A percentile compares a stretch with the other conserved stretches of the same genome.
These are phyloP conservation scores for Athalia cordata DNA, from an alignment of 2,888 invertebrate genomes.

Conservation along the genomic window DNA sequence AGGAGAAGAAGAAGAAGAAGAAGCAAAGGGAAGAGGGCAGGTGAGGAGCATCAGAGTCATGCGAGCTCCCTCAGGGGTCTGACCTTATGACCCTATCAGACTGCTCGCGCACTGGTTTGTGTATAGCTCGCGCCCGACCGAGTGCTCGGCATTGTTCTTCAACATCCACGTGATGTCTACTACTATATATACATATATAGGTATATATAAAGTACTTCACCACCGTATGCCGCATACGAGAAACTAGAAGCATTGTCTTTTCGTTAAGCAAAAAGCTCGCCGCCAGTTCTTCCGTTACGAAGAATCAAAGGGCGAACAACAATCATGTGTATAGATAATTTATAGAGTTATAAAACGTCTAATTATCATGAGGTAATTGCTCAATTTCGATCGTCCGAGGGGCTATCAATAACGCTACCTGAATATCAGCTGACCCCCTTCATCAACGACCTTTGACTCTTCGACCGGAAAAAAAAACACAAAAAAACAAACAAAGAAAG, in stretches of 20 bases:
- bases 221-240: neutral
- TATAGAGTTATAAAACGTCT: slow-evolving; percentile 60
- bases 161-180: slow-evolving; percentile 15
- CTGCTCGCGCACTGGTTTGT: slow-evolving; percentile 49
- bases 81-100: slow-evolving; percentile 70
- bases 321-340: slow-evolving; percentile 54
- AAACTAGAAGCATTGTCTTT: slow-evolving; percentile 61
- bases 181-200: neutral
- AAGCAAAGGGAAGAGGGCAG: slow-evolving; percentile 50
- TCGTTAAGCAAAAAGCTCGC: slow-evolving; percentile 45
- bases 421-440: slow-evolving; percentile 41
- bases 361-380: slow-evolving; percentile 66
- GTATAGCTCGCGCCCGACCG: slow-evolving; percentile 33
- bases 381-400: slow-evolving; percentile 57
- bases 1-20: slow-evolving; percentile 43
- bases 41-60: slow-evolving; percentile 67
- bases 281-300: slow-evolving; percentile 35
- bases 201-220: neutral
- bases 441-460: slow-evolving; percentile 38
- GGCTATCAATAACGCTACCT: slow-evolving; percentile 52
- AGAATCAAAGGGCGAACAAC: slow-evolving; percentile 48
- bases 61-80: slow-evolving; percentile 69
- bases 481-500: too few relatives aligned
- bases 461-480: too few relatives aligned
- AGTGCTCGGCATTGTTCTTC: slow-evolving; percentile 44